Percentiles rank a stretch among this genome's conserved stretches.
phyloP scores from a whole-genome alignment of 2,113 vertebrate genomes.

The Condylura cristata region DNA sequence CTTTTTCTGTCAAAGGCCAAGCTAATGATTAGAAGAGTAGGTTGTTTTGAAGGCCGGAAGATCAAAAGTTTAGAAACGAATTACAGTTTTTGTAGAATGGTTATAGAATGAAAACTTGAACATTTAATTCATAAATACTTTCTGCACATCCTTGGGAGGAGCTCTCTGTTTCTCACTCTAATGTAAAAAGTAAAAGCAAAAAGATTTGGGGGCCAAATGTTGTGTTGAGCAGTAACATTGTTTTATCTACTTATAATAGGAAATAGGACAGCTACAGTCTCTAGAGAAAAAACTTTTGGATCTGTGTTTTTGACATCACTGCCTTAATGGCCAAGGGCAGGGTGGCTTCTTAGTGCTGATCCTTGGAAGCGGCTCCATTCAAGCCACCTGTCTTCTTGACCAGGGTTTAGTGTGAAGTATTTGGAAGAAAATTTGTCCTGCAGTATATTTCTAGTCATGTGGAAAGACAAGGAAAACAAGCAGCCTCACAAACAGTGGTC shows the following conservation, averaged over 20 bases:
- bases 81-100: background rate
- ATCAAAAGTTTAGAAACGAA: constrained; percentile 9
- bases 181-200: constrained; percentile 29
- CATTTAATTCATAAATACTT: background rate
- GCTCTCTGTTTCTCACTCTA: background rate
- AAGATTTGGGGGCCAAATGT: background rate
- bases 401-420: background rate
- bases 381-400: background rate
- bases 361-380: background rate
- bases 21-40: background rate
- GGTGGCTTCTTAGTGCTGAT: background rate
- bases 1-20: background rate
- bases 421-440: background rate
- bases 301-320: constrained; percentile 14
- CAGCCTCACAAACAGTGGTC: background rate
- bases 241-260: background rate
- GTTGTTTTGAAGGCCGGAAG: background rate
- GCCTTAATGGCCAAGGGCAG: background rate
- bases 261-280: background rate
- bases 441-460: background rate
- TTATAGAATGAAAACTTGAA: background rate
- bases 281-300: background rate
- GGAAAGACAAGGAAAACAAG: background rate
- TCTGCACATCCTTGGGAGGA: background rate
- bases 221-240: background rate